Conservation (phyloP, 2,888 invertebrate genomes). For the Drosophila ezoana region DNA sequence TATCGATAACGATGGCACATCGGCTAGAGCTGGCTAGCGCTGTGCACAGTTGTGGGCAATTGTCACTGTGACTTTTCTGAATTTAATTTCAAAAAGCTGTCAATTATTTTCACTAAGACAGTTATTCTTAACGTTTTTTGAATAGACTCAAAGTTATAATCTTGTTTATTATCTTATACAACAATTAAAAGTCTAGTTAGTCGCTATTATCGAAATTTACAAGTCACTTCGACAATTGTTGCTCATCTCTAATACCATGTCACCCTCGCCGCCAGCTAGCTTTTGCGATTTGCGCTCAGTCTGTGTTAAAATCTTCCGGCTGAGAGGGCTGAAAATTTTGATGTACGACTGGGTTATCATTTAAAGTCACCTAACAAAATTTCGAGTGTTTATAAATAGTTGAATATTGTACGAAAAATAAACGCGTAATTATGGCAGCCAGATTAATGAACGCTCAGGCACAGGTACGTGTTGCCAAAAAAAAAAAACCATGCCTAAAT, state of each 20-base stretch:
- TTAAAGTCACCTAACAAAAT: slow-evolving; percentile 36
- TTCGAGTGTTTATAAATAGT: slow-evolving; percentile 55
- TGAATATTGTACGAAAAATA: slow-evolving; percentile 31
- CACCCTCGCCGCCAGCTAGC: slow-evolving; percentile 32
- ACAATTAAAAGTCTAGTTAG: background rate
- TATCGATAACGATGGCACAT: slow-evolving; percentile 33
- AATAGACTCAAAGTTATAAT: background rate
- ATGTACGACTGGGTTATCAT: slow-evolving; percentile 53
- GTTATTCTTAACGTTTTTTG: slow-evolving; percentile 8
- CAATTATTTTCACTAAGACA: background rate
- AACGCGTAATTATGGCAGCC: slow-evolving; percentile 78
- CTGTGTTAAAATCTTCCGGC: slow-evolving; percentile 85
- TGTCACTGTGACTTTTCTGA: slow-evolving; percentile 5
- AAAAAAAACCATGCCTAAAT: slow-evolving; percentile 21
- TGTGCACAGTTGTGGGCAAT: background rate
- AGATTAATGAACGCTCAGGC: slow-evolving; percentile 81
- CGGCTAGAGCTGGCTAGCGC: background rate
- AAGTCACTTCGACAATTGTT: slow-evolving; percentile 7
- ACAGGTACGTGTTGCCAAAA: slow-evolving; percentile 79
- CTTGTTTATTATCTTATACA: background rate
- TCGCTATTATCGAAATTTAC: slow-evolving; percentile 6
- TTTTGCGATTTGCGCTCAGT: slow-evolving; percentile 63
- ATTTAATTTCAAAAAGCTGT: background rate
- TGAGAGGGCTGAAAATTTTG: slow-evolving; percentile 85
- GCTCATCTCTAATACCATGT: slow-evolving; percentile 40